Conservation (phyloP, 2,113 vertebrate genomes). For the Neotragus pygmaeus region DNA sequence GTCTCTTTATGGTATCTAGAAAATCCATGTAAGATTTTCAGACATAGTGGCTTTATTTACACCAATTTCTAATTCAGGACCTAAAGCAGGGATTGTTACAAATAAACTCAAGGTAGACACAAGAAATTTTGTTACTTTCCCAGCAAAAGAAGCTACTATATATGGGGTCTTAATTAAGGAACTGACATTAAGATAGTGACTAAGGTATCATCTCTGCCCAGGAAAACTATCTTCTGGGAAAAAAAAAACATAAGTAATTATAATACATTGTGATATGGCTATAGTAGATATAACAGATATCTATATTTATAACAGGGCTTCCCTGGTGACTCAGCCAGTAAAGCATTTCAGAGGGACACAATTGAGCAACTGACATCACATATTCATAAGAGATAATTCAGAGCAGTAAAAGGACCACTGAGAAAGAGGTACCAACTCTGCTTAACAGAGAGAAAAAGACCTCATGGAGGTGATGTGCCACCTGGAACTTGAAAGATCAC, state of each 20-base stretch:
- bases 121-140: neutral
- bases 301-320: neutral
- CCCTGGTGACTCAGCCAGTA: neutral
- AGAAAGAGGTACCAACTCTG: neutral
- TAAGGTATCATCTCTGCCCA: neutral
- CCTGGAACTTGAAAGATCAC: neutral
- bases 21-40: neutral
- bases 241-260: neutral
- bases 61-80: neutral
- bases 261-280: neutral
- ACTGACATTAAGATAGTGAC: neutral
- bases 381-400: neutral
- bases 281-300: neutral
- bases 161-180: neutral
- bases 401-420: neutral
- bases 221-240: neutral
- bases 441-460: neutral
- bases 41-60: neutral
- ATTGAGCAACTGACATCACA: neutral
- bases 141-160: neutral
- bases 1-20: conserved; percentile 5
- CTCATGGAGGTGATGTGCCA: neutral
- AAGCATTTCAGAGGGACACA: neutral
- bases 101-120: neutral
- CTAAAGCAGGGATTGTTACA: neutral